Conservation (phyloP, 2,797 vertebrate genomes). For the Clarias fuscus region DNA sequence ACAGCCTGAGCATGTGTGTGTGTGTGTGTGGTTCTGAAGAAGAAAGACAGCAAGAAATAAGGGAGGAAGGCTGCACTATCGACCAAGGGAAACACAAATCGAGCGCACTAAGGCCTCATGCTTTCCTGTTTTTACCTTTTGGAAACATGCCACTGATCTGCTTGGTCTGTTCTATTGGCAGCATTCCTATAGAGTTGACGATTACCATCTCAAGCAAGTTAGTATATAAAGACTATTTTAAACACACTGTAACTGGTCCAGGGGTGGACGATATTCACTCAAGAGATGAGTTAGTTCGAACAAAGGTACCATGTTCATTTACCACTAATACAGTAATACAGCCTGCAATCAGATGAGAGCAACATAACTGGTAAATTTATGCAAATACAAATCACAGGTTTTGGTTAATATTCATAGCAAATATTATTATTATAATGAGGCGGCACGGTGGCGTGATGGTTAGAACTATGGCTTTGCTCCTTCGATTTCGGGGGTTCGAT, state of each 20-base stretch:
- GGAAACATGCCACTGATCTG: conserved; percentile 34
- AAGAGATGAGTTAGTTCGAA: neutral
- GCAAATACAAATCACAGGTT: neutral
- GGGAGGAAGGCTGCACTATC: conserved; percentile 33
- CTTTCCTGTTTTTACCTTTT: conserved; percentile 20
- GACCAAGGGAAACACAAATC: conserved; percentile 36
- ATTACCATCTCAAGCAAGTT: neutral
- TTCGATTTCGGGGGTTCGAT: too few relatives aligned
- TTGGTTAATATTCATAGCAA: neutral
- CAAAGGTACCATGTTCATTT: neutral
- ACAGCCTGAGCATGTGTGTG: neutral
- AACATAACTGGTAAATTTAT: neutral
- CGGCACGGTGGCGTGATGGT: too few relatives aligned
- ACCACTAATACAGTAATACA: neutral
- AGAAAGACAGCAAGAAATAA: conserved; percentile 13
- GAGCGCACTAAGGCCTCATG: conserved; percentile 11
- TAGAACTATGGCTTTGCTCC: too few relatives aligned
- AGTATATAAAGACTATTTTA: neutral
- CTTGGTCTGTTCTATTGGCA: conserved; percentile 6
- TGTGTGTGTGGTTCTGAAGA: neutral
- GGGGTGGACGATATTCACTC: neutral
- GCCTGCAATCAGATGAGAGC: neutral
- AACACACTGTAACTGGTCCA: neutral
- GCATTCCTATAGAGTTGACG: neutral
- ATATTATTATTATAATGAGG: too few relatives aligned